phyloP scores from a whole-genome alignment of 2,797 vertebrate species.

The Microctenopoma steveboyesi region DNA sequence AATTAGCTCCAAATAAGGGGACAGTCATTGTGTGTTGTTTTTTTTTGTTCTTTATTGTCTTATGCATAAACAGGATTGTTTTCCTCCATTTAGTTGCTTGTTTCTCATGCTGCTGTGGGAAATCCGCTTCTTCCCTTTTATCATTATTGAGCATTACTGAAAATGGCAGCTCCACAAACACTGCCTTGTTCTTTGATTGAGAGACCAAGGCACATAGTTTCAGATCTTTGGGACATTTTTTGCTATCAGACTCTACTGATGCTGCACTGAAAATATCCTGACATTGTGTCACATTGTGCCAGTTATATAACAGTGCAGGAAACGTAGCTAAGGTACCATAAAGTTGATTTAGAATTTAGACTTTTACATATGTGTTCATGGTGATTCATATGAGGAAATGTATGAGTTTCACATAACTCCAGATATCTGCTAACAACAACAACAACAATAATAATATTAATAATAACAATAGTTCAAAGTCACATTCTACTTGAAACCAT shows the following conservation, averaged over 20 bases:
- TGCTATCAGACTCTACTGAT: constrained; percentile 15
- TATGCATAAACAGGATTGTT: constrained; percentile 9
- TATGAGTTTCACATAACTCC: no score
- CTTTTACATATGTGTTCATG: no score
- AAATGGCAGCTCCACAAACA: constrained; percentile 43
- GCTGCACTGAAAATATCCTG: constrained; percentile 4
- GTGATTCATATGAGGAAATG: no score
- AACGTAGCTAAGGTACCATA: not conserved
- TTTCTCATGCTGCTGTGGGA: constrained; percentile 25
- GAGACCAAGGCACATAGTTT: constrained; percentile 23
- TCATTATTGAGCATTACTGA: constrained; percentile 40
- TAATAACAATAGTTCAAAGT: no score
- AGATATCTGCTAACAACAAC: no score
- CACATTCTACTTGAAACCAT: no score
- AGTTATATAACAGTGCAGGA: not conserved
- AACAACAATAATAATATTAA: no score
- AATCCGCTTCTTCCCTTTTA: constrained; percentile 13
- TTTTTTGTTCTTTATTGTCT: constrained; percentile 25
- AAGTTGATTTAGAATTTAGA: no score
- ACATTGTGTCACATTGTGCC: constrained; percentile 6
- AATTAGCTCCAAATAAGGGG: constrained; percentile 18
- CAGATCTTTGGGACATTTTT: constrained; percentile 25
- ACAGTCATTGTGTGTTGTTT: not conserved
- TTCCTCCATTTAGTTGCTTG: constrained; percentile 2
- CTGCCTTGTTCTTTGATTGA: constrained; percentile 37